Base-by-base conservation (phyloP, 2,888 invertebrate genomes). In the Trilocha varians region DNA sequence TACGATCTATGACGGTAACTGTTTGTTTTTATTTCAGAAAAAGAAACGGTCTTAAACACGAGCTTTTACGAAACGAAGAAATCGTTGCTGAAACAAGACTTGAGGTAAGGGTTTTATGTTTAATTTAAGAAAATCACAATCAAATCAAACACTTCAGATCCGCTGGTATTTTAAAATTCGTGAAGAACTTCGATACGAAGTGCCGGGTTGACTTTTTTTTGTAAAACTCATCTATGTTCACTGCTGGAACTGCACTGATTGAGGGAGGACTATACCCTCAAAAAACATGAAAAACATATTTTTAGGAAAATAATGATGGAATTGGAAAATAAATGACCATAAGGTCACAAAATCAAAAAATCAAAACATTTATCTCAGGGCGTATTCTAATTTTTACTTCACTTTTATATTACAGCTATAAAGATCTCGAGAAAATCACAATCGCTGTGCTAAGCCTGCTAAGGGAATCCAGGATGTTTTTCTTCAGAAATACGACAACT, bases 31-130 rank as follows among this genome's bases (percentile, higher is more conserved):
- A 46, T 78, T 75, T 41, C 75, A 85, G 85, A 50, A 78, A 80
- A 57, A 68, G 74, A 50, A 77, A 84, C 54, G 84, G 84, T 14
- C 61, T 84, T 16, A 85, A 85, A 54, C 85, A 85, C 50, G 83
- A 84, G 49, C 63, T 84, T 41, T 57, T 85, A 43, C 63, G 78
- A 49, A 84, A 84, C 46, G 85, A 85, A 56, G 84, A 83, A 48
- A 68, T 67, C 42, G 60, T 82, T 42, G 83, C 80, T 9, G 85
- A 85, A 53, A 85, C 84, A 25, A 72, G 84, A 57, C 78, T 85
- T 57, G 84, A 85, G 62, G 85, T 85, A 62, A 60, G 65, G 63
- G 5, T 3, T 18, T 13, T n/a, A 4, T 34, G 11, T 5, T 13
- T 34, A 34, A 6, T 34, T 4, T 18, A 18, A 8, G 18, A 9